A percentile compares a stretch with the other conserved stretches of the same genome.
phyloP scores from a whole-genome alignment of 2,797 vertebrate species.

The Muraenolepis orangiensis region DNA sequence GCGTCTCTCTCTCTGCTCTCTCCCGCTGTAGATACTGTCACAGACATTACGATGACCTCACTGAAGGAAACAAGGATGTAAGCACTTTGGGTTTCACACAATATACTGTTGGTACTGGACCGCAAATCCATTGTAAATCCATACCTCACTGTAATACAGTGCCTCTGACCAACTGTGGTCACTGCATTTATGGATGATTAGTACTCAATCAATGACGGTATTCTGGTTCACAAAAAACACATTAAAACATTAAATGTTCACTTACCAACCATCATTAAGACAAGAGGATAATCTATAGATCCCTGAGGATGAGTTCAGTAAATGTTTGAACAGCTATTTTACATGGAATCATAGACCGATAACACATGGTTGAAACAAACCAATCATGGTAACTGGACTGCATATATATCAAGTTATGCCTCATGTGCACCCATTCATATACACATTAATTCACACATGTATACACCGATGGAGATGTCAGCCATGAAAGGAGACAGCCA shows the following conservation, averaged over 20 bases:
- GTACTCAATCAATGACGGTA: not conserved
- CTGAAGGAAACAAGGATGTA: constrained; percentile 92
- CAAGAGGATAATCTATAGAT: not conserved
- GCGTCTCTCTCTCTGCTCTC: constrained; percentile 17
- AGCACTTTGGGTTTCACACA: constrained; percentile 51
- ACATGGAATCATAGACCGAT: too few species aligned
- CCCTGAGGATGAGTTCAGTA: not conserved
- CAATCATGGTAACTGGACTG: too few species aligned
- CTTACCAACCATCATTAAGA: too few species aligned
- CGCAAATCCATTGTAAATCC: not conserved
- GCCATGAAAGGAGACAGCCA: too few species aligned
- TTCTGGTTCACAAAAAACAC: not conserved
- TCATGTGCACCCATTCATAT: too few species aligned
- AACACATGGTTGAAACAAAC: too few species aligned
- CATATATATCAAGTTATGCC: too few species aligned
- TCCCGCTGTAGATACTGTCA: constrained; percentile 85
- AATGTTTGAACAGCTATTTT: not conserved
- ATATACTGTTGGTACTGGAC: not conserved
- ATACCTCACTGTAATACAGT: not conserved
- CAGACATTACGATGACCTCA: constrained; percentile 84
- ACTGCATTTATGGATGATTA: not conserved
- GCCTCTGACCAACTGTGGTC: not conserved
- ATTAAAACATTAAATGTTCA: too few species aligned
- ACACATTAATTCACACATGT: too few species aligned
- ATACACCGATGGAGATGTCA: too few species aligned